Percentiles rank a stretch among this genome's conserved stretches.
Conservation (phyloP, 2,113 vertebrate genomes). For the Pseudonaja textilis region DNA sequence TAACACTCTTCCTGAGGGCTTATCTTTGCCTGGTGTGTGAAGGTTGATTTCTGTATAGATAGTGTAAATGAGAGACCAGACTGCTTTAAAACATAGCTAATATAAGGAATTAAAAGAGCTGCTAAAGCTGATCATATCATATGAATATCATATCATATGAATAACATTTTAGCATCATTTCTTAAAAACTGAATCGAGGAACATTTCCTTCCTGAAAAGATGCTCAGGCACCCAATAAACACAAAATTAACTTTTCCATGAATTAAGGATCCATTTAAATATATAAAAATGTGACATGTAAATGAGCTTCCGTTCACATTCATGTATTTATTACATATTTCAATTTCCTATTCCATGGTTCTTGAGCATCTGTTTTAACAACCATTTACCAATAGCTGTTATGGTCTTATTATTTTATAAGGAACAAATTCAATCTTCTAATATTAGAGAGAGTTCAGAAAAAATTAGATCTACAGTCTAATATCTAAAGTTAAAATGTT, state of each 20-base stretch:
- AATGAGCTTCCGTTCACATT: background rate
- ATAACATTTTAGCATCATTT: background rate
- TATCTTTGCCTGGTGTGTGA: background rate
- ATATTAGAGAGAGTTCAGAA: background rate
- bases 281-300: background rate
- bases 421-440: background rate
- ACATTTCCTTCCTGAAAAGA: background rate
- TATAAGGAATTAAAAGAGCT: background rate
- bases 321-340: background rate
- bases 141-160: background rate
- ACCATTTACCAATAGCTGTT: background rate
- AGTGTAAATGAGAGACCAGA: background rate
- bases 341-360: background rate
- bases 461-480: background rate
- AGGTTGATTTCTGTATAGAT: background rate
- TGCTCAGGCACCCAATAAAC: background rate
- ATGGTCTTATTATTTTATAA: background rate
- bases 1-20: no score
- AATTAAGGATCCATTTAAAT: background rate
- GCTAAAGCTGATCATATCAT: background rate
- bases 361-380: background rate
- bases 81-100: background rate
- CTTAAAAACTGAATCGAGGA: background rate
- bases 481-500: background rate
- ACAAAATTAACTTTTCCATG: background rate